Conservation (phyloP, 2,797 vertebrate genomes). For the Sebastes oblongus region DNA sequence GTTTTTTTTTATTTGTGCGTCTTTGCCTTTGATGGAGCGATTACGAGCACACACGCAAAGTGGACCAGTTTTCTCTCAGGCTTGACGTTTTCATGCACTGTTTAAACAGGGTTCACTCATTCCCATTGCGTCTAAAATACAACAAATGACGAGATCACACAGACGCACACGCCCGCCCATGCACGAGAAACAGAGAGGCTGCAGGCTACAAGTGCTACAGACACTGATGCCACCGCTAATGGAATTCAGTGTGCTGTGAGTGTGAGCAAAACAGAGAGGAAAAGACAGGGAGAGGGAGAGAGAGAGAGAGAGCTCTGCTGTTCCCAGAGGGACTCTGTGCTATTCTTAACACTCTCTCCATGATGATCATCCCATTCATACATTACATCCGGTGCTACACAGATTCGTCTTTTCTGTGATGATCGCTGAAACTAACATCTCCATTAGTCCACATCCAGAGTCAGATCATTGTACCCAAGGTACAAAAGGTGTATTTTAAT, state of each 20-base stretch:
- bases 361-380: constrained; percentile 57
- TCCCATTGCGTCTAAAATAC: constrained; percentile 15
- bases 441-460: neutral
- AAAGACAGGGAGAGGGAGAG: constrained; percentile 25
- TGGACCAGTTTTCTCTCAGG: neutral
- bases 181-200: constrained; percentile 26
- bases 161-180: constrained; percentile 2
- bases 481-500: constrained; percentile 4
- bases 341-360: constrained; percentile 58
- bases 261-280: constrained; percentile 50
- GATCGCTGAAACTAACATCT: neutral
- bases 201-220: constrained; percentile 61
- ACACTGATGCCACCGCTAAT: constrained; percentile 64
- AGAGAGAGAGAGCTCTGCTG: constrained; percentile 25
- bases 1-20: neutral
- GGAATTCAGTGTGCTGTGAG: constrained; percentile 56
- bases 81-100: neutral
- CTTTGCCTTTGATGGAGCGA: neutral
- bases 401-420: neutral
- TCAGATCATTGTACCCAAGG: neutral
- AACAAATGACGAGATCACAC: constrained; percentile 55
- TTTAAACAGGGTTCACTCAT: constrained; percentile 34
- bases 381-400: constrained; percentile 28
- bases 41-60: neutral
- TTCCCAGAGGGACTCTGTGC: constrained; percentile 41